Percentiles rank a stretch among this genome's conserved stretches.
These are phyloP conservation scores for Leptopilina clavipes DNA, from an alignment of 1,140 invertebrate species.

Conservation along the genomic window DNA sequence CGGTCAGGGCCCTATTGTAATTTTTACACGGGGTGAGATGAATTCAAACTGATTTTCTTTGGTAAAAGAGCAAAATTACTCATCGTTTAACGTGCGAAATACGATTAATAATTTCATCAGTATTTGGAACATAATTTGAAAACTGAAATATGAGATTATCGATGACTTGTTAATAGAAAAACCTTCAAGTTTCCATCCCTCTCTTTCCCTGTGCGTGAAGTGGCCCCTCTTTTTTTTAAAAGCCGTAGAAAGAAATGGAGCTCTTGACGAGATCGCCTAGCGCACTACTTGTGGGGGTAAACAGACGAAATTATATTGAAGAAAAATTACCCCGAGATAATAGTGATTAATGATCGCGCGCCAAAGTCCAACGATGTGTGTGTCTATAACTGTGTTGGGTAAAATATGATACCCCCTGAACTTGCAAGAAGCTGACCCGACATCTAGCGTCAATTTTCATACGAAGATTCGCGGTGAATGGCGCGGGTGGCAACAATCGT, in stretches of 20 bases:
- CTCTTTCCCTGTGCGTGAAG: background rate
- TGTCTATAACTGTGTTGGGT: constrained; percentile 50
- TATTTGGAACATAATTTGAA: too few species aligned
- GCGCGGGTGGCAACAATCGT: constrained; percentile 1
- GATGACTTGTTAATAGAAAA: constrained; percentile 24
- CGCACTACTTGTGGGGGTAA: constrained; percentile 64
- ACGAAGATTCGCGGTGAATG: constrained; percentile 37
- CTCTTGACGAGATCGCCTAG: constrained; percentile 32
- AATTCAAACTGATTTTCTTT: too few species aligned
- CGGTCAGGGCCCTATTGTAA: too few species aligned
- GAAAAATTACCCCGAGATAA: constrained; percentile 71
- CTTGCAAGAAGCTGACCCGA: constrained; percentile 44
- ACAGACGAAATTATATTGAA: constrained; percentile 72
- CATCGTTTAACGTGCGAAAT: too few species aligned
- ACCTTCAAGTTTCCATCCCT: background rate
- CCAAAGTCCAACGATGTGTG: constrained; percentile 44
- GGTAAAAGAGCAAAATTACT: too few species aligned
- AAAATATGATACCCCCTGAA: constrained; percentile 65
- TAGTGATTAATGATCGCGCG: constrained; percentile 69
- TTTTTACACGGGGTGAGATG: too few species aligned
- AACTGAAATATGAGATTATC: constrained; percentile 4
- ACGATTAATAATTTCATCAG: too few species aligned
- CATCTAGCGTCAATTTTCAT: constrained; percentile 54
- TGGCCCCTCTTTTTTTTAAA: constrained; percentile 9
- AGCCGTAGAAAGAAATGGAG: background rate